Conservation (phyloP, 2,797 vertebrate species). For the Salmo trutta region DNA sequence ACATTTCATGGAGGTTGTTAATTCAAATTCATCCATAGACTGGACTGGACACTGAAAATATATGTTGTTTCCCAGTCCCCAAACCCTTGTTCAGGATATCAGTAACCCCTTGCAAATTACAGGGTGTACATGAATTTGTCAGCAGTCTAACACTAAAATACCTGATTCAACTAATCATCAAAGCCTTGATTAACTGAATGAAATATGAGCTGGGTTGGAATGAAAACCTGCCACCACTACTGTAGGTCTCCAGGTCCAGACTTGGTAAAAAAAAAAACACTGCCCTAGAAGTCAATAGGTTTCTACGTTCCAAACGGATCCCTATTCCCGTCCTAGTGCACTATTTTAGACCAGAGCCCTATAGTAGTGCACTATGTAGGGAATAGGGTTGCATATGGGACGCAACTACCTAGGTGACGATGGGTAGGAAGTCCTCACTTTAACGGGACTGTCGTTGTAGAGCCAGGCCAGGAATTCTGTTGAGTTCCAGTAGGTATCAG, state of each 20-base stretch:
- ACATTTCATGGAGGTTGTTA: too few species aligned
- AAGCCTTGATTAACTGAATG: too few species aligned
- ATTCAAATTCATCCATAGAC: too few species aligned
- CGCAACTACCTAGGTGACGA: too few species aligned
- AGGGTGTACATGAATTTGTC: not conserved
- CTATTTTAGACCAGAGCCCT: too few species aligned
- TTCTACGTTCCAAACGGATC: not conserved
- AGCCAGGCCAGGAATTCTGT: conserved; percentile 94
- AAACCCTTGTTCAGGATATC: too few species aligned
- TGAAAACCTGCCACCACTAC: not conserved
- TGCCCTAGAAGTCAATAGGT: not conserved
- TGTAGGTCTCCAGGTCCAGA: too few species aligned
- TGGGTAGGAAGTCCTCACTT: conserved; percentile 68
- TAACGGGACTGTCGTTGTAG: conserved; percentile 94
- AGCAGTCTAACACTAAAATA: not conserved
- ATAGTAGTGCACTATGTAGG: too few species aligned
- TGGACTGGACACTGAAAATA: too few species aligned
- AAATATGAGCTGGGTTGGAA: not conserved
- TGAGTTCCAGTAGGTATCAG: conserved; percentile 94
- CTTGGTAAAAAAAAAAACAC: not conserved
- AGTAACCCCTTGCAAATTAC: not conserved
- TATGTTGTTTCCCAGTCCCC: too few species aligned
- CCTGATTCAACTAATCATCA: not conserved
- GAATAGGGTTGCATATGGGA: not conserved
- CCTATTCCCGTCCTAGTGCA: too few species aligned